Evolutionary conservation across 2,888 invertebrate species (phyloP).

Genomic region (Nasonovia ribisnigri): DNA sequence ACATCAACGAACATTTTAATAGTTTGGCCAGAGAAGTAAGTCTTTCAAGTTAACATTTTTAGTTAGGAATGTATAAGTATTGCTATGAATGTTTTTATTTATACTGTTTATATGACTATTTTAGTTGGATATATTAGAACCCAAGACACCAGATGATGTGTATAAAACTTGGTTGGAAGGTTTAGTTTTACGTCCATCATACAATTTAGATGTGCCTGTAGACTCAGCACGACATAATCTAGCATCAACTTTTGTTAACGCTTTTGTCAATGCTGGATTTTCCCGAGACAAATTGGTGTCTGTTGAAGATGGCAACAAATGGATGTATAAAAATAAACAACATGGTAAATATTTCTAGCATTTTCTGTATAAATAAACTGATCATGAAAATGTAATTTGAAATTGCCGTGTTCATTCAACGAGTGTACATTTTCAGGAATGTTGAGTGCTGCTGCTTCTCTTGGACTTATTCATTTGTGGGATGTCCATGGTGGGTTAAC

Average conservation of each 20-base stretch:
- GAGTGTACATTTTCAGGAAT: slow-evolving; percentile 75
- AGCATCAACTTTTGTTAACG: slow-evolving; percentile 98
- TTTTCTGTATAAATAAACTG: neutral
- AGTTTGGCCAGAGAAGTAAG: slow-evolving; percentile 90
- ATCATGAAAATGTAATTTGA: neutral
- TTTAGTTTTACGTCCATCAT: slow-evolving; percentile 68
- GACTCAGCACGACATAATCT: slow-evolving; percentile 97
- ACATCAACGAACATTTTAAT: slow-evolving; percentile 92
- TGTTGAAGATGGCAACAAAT: slow-evolving; percentile 85
- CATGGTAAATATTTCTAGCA: slow-evolving; percentile 74
- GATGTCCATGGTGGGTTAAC: slow-evolving; percentile 98
- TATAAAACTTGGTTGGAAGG: slow-evolving; percentile 96
- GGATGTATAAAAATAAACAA: slow-evolving; percentile 98
- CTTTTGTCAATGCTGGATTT: slow-evolving; percentile 98
- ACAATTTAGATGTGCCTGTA: slow-evolving; percentile 73
- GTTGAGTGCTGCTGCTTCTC: slow-evolving; percentile 96
- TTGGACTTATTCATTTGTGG: slow-evolving; percentile 96
- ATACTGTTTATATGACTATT: slow-evolving; percentile 66
- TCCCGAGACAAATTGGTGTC: slow-evolving; percentile 95
- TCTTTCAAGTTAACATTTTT: slow-evolving; percentile 16
- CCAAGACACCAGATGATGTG: slow-evolving; percentile 98
- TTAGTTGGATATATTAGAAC: slow-evolving; percentile 97
- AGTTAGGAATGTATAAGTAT: neutral
- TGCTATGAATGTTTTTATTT: neutral
- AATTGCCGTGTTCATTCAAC: neutral